phyloP scores from a whole-genome alignment of 2,113 vertebrate genomes.

The Melozone crissalis region DNA sequence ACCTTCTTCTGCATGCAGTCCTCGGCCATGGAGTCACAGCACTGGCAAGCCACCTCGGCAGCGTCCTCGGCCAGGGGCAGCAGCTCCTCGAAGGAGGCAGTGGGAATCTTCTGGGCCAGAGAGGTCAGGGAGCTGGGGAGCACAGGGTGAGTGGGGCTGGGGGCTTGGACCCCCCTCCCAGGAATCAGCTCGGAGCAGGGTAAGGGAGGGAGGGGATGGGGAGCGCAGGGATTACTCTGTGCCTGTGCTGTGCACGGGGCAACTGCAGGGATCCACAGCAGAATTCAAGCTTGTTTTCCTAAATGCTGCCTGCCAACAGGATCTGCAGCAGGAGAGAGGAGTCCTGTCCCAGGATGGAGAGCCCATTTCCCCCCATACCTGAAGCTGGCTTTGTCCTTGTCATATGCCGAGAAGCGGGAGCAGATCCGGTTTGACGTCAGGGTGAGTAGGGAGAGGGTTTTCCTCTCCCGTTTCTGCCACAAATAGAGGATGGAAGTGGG shows the following conservation, averaged over 20 bases:
- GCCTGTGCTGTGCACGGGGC: fast-evolving
- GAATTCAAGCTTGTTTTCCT: fast-evolving
- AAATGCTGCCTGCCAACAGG: background rate
- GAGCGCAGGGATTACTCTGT: fast-evolving
- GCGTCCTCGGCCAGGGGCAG: constrained; percentile 52
- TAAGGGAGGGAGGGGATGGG: fast-evolving
- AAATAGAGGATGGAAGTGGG: background rate
- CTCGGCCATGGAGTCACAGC: constrained; percentile 60
- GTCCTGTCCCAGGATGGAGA: background rate
- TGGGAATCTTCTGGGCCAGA: constrained; percentile 69
- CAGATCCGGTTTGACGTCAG: constrained; percentile 68
- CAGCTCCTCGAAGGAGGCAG: constrained; percentile 63
- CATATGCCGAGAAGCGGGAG: constrained; percentile 52
- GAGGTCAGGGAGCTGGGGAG: constrained; percentile 66
- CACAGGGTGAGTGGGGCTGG: background rate
- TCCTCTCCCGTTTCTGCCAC: constrained; percentile 72
- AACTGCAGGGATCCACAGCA: fast-evolving
- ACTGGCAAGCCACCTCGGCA: constrained; percentile 56
- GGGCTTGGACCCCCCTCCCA: background rate
- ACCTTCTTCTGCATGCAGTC: constrained; percentile 57
- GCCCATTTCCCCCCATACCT: constrained; percentile 43
- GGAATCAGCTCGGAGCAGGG: fast-evolving
- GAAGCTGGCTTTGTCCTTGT: constrained; percentile 67
- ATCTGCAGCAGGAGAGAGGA: background rate
- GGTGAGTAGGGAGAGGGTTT: constrained; percentile 67